Evolutionary conservation across 1,140 invertebrate species (phyloP).

Genomic region (Megathymus violae): DNA sequence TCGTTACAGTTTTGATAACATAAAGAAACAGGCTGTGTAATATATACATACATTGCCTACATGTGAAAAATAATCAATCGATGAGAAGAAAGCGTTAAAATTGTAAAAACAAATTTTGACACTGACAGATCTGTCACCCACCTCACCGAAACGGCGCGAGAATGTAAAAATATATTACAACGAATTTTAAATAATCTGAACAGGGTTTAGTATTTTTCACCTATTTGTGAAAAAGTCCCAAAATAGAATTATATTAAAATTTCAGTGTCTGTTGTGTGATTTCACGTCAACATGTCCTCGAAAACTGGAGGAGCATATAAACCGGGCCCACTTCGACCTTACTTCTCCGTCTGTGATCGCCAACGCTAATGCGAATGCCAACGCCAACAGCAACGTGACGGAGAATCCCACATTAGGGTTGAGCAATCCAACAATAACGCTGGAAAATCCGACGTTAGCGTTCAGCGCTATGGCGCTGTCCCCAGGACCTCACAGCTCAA

Average conservation of each 20-base stretch:
- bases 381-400: constrained; percentile 55
- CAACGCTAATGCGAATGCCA: constrained; percentile 68
- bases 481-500: constrained; percentile 67
- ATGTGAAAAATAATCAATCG: too few species aligned
- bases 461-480: constrained; percentile 73
- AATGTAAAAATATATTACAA: constrained; percentile 24
- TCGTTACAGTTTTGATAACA: not conserved
- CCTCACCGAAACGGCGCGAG: constrained; percentile 13
- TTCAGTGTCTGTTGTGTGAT: constrained; percentile 91
- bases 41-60: too few species aligned
- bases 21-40: constrained; percentile 6
- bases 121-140: too few species aligned
- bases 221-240: too few species aligned
- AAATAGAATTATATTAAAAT: constrained; percentile 36
- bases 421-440: constrained; percentile 55
- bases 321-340: constrained; percentile 93
- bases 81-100: too few species aligned
- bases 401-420: constrained; percentile 65
- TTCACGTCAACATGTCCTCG: constrained; percentile 89
- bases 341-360: constrained; percentile 85
- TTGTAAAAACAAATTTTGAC: too few species aligned
- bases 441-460: constrained; percentile 61
- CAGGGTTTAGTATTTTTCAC: too few species aligned
- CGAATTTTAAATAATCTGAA: too few species aligned
- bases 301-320: constrained; percentile 93